phyloP scores from a whole-genome alignment of 2,113 vertebrate genomes.

The Toxotes jaculatrix region DNA sequence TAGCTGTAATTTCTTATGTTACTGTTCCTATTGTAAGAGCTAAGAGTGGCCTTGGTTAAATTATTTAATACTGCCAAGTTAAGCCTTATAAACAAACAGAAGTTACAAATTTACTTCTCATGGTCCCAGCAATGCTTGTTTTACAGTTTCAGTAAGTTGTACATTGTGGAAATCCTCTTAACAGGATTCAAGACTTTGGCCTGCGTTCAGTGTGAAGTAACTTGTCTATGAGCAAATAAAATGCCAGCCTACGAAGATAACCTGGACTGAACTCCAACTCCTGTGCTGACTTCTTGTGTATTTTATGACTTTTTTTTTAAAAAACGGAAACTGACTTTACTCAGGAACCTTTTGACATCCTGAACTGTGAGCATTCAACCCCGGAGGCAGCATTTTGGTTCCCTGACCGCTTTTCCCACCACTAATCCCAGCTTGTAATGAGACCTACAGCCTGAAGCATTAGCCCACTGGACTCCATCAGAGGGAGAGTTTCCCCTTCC shows the following conservation, averaged over 20 bases:
- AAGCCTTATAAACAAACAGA: no score
- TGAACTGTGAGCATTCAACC: constrained; percentile 1
- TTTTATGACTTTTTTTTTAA: constrained; percentile 15
- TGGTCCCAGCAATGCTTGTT: background rate
- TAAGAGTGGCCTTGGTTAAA: no score
- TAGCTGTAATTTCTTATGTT: background rate
- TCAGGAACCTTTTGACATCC: constrained; percentile 1
- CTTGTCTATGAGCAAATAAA: background rate
- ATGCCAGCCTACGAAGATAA: background rate
- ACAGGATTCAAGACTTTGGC: background rate
- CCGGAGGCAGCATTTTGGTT: constrained; percentile 10
- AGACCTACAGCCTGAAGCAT: constrained; percentile 59
- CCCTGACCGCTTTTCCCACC: constrained; percentile 41
- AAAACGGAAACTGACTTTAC: background rate
- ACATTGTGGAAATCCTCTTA: background rate
- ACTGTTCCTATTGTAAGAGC: background rate
- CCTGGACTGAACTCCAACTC: background rate
- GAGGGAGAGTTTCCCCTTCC: background rate
- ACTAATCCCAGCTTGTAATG: constrained; percentile 23
- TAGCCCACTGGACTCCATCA: constrained; percentile 22
- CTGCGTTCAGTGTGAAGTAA: no score
- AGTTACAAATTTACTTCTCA: background rate
- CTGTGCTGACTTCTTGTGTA: background rate
- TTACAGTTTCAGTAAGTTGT: background rate
- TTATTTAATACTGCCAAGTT: background rate